Percentiles rank a stretch among this genome's conserved stretches.
Conservation (phyloP, 2,888 invertebrate genomes). For the Acleris literana region DNA sequence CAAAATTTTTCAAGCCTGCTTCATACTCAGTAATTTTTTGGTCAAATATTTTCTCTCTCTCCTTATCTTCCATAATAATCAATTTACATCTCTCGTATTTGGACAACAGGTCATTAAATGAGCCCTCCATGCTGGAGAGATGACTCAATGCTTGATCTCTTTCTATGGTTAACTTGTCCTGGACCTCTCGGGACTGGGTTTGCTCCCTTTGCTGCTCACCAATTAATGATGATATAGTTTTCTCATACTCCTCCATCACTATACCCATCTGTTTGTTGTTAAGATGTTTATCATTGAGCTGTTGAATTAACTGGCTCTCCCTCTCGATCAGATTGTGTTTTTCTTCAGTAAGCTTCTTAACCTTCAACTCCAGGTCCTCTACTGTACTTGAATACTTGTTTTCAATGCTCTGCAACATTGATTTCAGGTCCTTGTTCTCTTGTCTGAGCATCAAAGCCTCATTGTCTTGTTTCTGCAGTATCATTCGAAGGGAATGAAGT, state of each 20-base stretch:
- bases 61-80: constrained; percentile 78
- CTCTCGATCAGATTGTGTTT: constrained; percentile 57
- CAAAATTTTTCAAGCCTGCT: constrained; percentile 87
- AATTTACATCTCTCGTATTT: constrained; percentile 86
- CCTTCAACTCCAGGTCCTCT: constrained; percentile 62
- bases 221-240: constrained; percentile 89
- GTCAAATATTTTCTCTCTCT: constrained; percentile 86
- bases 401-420: constrained; percentile 63
- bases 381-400: constrained; percentile 57
- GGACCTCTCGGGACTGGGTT: constrained; percentile 72
- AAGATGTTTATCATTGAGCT: constrained; percentile 65
- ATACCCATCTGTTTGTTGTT: constrained; percentile 83
- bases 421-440: constrained; percentile 70
- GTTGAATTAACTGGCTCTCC: constrained; percentile 64
- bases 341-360: constrained; percentile 67
- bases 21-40: constrained; percentile 87
- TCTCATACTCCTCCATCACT: constrained; percentile 91
- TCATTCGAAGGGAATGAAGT: constrained; percentile 63
- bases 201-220: constrained; percentile 88
- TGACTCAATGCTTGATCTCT: constrained; percentile 84
- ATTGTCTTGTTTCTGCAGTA: constrained; percentile 73
- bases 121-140: constrained; percentile 84
- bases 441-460: constrained; percentile 66
- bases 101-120: constrained; percentile 85
- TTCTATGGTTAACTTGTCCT: constrained; percentile 77